A percentile compares a stretch with the other conserved stretches of the same genome.
These are phyloP conservation scores for Tetropium fuscum DNA, from an alignment of 2,888 invertebrate species.

Conservation along the genomic window DNA sequence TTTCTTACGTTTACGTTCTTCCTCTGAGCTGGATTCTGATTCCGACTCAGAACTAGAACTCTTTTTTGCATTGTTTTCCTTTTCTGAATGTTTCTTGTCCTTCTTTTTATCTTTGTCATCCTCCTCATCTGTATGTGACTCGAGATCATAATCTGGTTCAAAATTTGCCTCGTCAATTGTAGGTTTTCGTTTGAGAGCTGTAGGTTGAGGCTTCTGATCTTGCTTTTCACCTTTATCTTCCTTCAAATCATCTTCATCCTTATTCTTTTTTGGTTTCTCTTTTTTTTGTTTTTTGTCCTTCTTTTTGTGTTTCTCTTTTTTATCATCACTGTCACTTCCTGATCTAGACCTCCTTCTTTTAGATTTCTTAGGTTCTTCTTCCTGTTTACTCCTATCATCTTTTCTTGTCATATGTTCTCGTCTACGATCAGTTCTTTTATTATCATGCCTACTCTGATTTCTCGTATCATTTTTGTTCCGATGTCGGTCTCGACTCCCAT, in stretches of 20 bases:
- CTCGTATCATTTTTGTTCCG: conserved; percentile 59
- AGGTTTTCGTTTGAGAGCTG: conserved; percentile 71
- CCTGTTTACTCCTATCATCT: conserved; percentile 40
- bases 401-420: conserved; percentile 34
- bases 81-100: conserved; percentile 61
- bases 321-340: conserved; percentile 53
- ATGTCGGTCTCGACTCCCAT: conserved; percentile 49
- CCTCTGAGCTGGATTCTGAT: conserved; percentile 60
- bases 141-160: conserved; percentile 81
- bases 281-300: conserved; percentile 68
- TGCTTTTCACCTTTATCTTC: conserved; percentile 58
- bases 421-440: conserved; percentile 36
- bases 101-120: conserved; percentile 59
- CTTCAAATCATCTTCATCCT: conserved; percentile 50
- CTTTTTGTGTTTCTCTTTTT: conserved; percentile 52
- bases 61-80: conserved; percentile 54
- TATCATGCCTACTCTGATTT: conserved; percentile 55
- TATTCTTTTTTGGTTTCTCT: conserved; percentile 60
- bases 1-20: conserved; percentile 60
- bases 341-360: conserved; percentile 53
- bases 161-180: conserved; percentile 80
- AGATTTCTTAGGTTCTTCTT: conserved; percentile 42
- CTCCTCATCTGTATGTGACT: conserved; percentile 73
- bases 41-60: conserved; percentile 63
- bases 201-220: conserved; percentile 61